Conservation (phyloP, 1,140 invertebrate genomes). For the Sarcophaga bullata region DNA sequence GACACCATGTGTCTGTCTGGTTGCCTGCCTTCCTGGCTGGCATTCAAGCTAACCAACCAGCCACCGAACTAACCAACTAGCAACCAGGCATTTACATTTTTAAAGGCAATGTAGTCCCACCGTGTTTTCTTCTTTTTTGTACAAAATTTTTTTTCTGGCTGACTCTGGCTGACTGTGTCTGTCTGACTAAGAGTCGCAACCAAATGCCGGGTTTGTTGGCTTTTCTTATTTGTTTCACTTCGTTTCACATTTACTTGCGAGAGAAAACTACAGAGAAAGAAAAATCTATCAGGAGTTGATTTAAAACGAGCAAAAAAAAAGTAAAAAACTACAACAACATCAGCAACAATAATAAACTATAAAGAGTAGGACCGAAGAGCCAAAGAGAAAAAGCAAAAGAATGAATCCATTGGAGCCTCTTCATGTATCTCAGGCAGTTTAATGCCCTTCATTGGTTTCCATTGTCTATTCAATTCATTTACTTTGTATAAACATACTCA, state of each 20-base stretch:
- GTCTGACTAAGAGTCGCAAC: too few species aligned
- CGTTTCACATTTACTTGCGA: background rate
- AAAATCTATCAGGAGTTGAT: conserved; percentile 14
- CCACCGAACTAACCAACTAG: conserved; percentile 1
- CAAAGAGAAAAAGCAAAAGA: background rate
- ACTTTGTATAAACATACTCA: too few species aligned
- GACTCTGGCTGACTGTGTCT: background rate
- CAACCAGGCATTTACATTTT: too few species aligned
- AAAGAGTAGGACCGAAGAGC: too few species aligned
- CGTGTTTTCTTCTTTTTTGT: background rate
- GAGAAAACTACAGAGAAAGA: background rate
- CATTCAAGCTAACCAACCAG: background rate
- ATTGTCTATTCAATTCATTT: background rate
- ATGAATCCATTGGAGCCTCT: conserved; percentile 21
- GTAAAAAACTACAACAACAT: too few species aligned
- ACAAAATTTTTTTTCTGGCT: background rate
- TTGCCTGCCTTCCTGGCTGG: background rate
- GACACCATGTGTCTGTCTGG: background rate
- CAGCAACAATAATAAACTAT: too few species aligned
- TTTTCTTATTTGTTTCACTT: background rate
- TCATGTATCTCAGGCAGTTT: conserved; percentile 7
- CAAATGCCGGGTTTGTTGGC: too few species aligned
- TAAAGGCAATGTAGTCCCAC: too few species aligned
- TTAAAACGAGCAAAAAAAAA: background rate
- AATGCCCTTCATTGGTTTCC: background rate